Base-by-base conservation (phyloP, 2,888 invertebrate species). In the Caenorhabditis sp. region DNA sequence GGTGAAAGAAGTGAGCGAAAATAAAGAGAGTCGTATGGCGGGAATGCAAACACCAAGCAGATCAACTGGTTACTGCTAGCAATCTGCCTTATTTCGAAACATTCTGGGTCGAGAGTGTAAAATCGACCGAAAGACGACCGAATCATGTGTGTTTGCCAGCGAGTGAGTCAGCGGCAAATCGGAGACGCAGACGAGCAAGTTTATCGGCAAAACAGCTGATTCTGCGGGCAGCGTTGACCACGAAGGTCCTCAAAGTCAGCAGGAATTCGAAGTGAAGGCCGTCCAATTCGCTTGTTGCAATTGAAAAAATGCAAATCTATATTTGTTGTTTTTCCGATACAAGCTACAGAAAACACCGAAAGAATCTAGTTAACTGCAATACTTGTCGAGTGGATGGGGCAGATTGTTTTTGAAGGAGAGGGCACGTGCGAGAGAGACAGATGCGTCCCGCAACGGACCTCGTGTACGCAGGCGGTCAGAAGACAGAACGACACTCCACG, bases 11-110 rank as follows among this genome's bases (percentile, higher is more conserved):
- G 22, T 15, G 58, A 17, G 30, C 9, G 15, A 27, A 48, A 35
- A 37, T n/a, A 50, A 41, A 45, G 26, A 27, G 32, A 41, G 56
- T 56, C 56, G 58, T 41, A 30, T 58, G 68, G 50, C 50, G 17
- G 37, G 48, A 41, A 58, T 41, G 62, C 58, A 65, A 73, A 59
- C 50, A 59, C 45, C 41, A 55, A 53, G 32, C 39, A 41, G 32
- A 43, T 58, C 55, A 22, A 63, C 37, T 65, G 48, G 56, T 55
- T 39, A 65, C 58, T 58, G 50, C 50, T 59, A 68, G 59, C 56
- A 30, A 68, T 55, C 27, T 39, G 37, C 22, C 35, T 58, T 56
- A 68, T 68, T 68, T 68, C 68, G 68, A 68, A 68, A 68, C 68
- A 59, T 68, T 68, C 68, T 41, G 35, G 58, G 59, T 46, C 55